Conservation (phyloP, 2,113 vertebrate genomes). For the Chitala chitala region DNA sequence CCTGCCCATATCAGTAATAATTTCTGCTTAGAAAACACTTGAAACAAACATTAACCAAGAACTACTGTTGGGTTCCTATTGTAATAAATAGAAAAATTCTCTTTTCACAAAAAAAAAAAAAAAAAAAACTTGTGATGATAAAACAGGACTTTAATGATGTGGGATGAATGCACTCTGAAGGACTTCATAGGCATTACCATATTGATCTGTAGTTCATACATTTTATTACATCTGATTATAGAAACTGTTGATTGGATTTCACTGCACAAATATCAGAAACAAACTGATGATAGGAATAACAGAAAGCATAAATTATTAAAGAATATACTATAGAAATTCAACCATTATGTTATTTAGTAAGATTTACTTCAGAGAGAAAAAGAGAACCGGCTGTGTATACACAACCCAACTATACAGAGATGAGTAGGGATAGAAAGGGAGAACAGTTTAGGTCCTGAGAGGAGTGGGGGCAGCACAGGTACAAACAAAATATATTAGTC, state of each 20-base stretch:
- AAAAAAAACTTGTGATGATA: background rate
- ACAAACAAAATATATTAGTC: too few species aligned
- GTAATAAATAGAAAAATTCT: too few species aligned
- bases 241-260: background rate
- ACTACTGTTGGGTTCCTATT: too few species aligned
- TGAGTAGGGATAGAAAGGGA: too few species aligned
- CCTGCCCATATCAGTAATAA: too few species aligned
- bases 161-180: background rate
- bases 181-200: too few species aligned
- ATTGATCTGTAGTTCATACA: background rate
- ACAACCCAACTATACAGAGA: background rate
- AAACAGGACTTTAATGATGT: constrained; percentile 26
- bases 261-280: background rate
- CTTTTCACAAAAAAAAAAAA: background rate
- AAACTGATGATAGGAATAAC: constrained; percentile 4
- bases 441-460: too few species aligned
- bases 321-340: background rate
- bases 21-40: too few species aligned
- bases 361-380: background rate
- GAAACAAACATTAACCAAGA: too few species aligned
- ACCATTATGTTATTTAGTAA: background rate
- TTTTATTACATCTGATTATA: background rate
- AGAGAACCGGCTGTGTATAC: background rate
- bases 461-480: background rate
- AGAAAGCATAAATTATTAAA: background rate